Evolutionary conservation across 2,797 vertebrate species (phyloP), one percentile per base, ranked within the genome.

Genomic region (Dermochelys coriacea): DNA sequence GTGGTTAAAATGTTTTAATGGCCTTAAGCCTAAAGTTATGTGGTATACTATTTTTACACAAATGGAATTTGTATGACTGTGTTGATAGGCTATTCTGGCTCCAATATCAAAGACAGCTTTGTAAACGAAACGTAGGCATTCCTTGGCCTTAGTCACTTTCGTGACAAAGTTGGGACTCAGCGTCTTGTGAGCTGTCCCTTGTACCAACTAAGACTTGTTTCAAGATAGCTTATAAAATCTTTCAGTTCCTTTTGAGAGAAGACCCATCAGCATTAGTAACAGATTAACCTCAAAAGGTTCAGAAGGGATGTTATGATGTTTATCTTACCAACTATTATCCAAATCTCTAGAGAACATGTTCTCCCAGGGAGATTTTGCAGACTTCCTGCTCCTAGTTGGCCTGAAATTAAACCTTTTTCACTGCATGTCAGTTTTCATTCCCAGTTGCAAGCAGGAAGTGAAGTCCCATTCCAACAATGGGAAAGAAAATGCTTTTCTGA

Each of bases 21-120:
- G 0, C 7, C n/a, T 91, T 91, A 93, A 92, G 80, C 85, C 85
- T 81, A 6, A 95, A 97, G 78, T 89, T 93, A 95, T 34, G 50
- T 84, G 71, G 57, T 18, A 47, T 78, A 90, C 91, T 96, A 95
- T 94, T 97, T 93, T 86, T 91, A 57, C 79, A 94, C 61, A 95
- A 91, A 78, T 90, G 80, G 88, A 92, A 96, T 93, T 85, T 94
- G 79, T 92, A 89, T 49, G 71, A 87, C 57, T 86, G 78, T 95
- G 96, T 95, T 75, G 89, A 71, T 47, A 91, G 78, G 89, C 90
- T 86, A 57, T 89, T 94, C 86, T 89, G 77, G 29, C 82, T 93
- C 71, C 89, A 82, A 52, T 57, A 74, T 71, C 68, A 81, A 25
- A 95, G 64, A 82, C 77, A 89, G 81, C 41, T 90, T 94, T 88